Conservation (phyloP, 2,888 invertebrate species). For the Apotomis betuletana region DNA sequence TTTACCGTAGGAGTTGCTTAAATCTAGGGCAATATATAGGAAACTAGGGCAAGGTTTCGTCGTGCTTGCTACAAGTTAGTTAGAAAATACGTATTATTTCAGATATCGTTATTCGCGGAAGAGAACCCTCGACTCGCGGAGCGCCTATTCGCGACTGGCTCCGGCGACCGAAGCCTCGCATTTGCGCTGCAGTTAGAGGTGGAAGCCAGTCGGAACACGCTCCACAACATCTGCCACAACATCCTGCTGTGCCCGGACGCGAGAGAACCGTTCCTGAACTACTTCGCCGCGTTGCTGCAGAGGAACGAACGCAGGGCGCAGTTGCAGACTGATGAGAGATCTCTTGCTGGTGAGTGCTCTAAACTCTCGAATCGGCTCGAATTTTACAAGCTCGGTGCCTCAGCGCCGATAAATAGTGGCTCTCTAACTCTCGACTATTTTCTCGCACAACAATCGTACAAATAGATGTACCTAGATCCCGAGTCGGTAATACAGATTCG, state of each 20-base stretch:
- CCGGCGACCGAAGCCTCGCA: slow-evolving; percentile 86
- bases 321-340: slow-evolving; percentile 93
- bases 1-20: too few relatives aligned
- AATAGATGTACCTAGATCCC: too few relatives aligned
- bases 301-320: slow-evolving; percentile 95
- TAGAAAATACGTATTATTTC: slow-evolving; percentile 18
- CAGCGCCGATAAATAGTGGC: too few relatives aligned
- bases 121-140: slow-evolving; percentile 96
- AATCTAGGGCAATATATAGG: too few relatives aligned
- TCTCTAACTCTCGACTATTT: too few relatives aligned
- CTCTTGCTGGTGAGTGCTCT: slow-evolving; percentile 85
- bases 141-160: slow-evolving; percentile 83
- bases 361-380: background rate
- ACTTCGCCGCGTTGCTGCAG: slow-evolving; percentile 89
- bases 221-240: slow-evolving; percentile 92
- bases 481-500: too few relatives aligned
- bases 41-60: too few relatives aligned
- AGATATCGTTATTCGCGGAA: slow-evolving; percentile 94
- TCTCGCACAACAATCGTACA: too few relatives aligned
- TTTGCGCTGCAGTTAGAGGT: slow-evolving; percentile 90
- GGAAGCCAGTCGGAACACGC: slow-evolving; percentile 88
- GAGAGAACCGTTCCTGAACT: slow-evolving; percentile 90
- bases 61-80: background rate
- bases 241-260: slow-evolving; percentile 92
- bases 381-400: too few relatives aligned